Percentiles rank a stretch among this genome's conserved stretches.
phyloP scores from a whole-genome alignment of 2,113 vertebrate genomes.

The Sclerurus mexicanus region DNA sequence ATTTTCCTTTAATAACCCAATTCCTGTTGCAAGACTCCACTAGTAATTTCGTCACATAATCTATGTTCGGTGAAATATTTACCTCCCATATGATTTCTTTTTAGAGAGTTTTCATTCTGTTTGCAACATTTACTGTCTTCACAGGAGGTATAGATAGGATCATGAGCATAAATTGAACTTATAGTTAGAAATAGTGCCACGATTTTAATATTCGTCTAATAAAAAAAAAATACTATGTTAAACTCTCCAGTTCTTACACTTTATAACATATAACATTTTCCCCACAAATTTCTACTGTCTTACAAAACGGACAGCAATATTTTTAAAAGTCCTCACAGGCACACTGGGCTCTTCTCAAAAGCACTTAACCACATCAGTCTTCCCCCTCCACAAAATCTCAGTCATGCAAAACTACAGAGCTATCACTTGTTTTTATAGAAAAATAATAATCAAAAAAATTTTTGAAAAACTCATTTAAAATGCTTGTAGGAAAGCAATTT shows the following conservation, averaged over 20 bases:
- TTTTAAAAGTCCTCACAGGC: not conserved
- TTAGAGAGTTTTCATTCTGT: not conserved
- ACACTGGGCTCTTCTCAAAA: not conserved
- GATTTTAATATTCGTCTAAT: not conserved
- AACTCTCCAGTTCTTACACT: not conserved
- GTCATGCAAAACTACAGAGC: not conserved
- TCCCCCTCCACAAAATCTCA: not conserved
- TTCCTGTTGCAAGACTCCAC: not conserved
- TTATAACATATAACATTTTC: not conserved
- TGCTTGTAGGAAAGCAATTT: not conserved
- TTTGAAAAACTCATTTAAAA: not conserved
- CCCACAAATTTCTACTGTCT: not conserved
- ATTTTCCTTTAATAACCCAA: not conserved
- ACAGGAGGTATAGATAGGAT: not conserved
- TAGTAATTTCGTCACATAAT: not conserved
- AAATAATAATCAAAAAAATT: constrained; percentile 8
- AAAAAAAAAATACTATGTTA: not conserved
- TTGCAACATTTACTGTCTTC: not conserved
- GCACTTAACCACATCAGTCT: not conserved
- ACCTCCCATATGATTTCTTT: not conserved
- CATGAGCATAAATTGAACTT: not conserved
- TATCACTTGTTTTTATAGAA: not conserved
- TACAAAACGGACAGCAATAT: not conserved
- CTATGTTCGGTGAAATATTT: not conserved
- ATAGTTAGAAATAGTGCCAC: not conserved